Evolutionary conservation across 2,113 vertebrate genomes (phyloP), one percentile per base, ranked within the genome.

Genomic region (Symphodus melops): DNA sequence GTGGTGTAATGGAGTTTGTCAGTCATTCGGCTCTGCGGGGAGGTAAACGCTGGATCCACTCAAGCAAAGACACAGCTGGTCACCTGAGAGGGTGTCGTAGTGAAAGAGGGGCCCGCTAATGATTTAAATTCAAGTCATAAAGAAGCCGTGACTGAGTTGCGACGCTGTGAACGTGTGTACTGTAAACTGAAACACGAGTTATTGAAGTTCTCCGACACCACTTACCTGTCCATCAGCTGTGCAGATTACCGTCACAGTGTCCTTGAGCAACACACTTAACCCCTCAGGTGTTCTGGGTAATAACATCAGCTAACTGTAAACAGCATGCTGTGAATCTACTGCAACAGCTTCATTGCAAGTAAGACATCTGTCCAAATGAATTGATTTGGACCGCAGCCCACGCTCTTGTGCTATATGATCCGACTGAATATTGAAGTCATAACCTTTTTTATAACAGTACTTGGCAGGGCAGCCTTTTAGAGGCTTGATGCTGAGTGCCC

Each of bases 281-380:
- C 53, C 54, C 67, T 57, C 57, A 74, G 60, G 57, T 36, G 28
- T 42, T 75, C 59, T 59, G 73, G 44, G 69, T 75, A 56, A 67
- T 20, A 42, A 64, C 51, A 1, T 70, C 64, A 10, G 46, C 73
- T 78, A 12, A 75, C 70, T 60, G 73, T 75, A 83, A 86, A 84
- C 48, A 64, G 56, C 16, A 56, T 59, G 82, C 86, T 46, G 75
- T 85, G 86, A 85, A 85, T 83, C 77, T 48, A 71, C 64, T 54
- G 55, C 75, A 69, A 68, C 81, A 66, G 57, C 76, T 82, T 85
- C 77, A 77, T 63, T 72, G 82, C 81, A 72, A 77, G 75, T 75
- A 77, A 84, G 83, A 88, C 78, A 84, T 86, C 81, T 86, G 84
- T 81, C 76, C 79, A 86, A 84, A 83, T 83, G 63, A 89, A 91